A percentile compares a stretch with the other conserved stretches of the same genome.
These are phyloP conservation scores for Drosophila watanabei DNA, from an alignment of 1,140 invertebrate genomes.

Conservation along the genomic window DNA sequence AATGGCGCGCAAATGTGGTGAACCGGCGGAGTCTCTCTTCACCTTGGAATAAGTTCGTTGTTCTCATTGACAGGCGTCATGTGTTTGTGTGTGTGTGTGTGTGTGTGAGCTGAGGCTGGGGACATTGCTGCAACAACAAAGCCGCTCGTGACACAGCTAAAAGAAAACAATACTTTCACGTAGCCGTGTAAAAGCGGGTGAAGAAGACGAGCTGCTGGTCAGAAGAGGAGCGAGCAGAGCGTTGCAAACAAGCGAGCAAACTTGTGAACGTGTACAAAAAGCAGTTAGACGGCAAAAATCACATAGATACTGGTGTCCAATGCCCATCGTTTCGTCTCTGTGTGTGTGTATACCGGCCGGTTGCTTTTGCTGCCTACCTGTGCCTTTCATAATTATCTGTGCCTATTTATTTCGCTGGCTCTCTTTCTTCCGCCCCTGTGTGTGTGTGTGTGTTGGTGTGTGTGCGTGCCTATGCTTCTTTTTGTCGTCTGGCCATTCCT, in stretches of 20 bases:
- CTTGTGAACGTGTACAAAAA: conserved; percentile 81
- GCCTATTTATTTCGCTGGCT: conserved; percentile 69
- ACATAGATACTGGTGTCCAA: conserved; percentile 25
- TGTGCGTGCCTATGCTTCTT: background rate
- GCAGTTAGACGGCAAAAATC: conserved; percentile 67
- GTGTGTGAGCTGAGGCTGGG: conserved; percentile 65
- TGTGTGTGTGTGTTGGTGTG: conserved; percentile 25
- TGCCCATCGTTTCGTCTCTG: conserved; percentile 21
- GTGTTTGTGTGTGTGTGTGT: conserved; percentile 48
- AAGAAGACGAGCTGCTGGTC: conserved; percentile 35
- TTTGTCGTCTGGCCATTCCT: conserved; percentile 32
- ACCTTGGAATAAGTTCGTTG: conserved; percentile 75
- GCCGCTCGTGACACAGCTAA: conserved; percentile 68
- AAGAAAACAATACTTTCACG: conserved; percentile 78
- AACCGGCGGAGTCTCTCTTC: conserved; percentile 65
- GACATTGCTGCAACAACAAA: conserved; percentile 63
- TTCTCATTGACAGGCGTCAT: conserved; percentile 66
- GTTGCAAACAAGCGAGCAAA: conserved; percentile 68
- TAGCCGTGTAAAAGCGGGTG: conserved; percentile 51
- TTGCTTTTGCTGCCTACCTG: conserved; percentile 70
- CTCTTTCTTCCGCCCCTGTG: conserved; percentile 17
- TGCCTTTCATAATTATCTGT: conserved; percentile 79
- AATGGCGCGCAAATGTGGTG: conserved; percentile 79
- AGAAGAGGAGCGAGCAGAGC: conserved; percentile 48
- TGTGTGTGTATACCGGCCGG: conserved; percentile 70